A percentile compares a stretch with the other conserved stretches of the same genome.
phyloP scores from a whole-genome alignment of 1,140 invertebrate genomes.

The Drosophila mauritiana region DNA sequence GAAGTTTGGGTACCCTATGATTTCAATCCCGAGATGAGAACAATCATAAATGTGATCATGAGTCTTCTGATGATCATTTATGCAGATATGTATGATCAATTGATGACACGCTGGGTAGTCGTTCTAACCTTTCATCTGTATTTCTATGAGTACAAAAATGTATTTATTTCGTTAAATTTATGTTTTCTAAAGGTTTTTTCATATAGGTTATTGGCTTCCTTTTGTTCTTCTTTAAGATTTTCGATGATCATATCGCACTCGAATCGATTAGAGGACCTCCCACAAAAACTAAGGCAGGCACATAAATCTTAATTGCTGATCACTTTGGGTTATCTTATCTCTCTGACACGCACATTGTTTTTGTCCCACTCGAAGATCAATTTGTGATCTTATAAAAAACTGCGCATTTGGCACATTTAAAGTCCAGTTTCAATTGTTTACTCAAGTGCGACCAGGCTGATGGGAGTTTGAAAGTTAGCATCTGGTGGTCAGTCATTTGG shows the following conservation, averaged over 20 bases:
- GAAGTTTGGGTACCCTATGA: conserved; percentile 65
- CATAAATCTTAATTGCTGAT: conserved; percentile 75
- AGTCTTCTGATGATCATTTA: conserved; percentile 18
- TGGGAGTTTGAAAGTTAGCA: conserved; percentile 55
- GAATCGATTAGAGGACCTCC: conserved; percentile 51
- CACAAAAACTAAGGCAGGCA: conserved; percentile 38
- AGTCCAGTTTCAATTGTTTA: conserved; percentile 51
- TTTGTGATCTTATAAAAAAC: conserved; percentile 9
- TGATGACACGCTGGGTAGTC: too few relatives aligned
- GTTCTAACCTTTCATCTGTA: too few relatives aligned
- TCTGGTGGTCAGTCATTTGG: conserved; percentile 31
- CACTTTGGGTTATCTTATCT: conserved; percentile 6
- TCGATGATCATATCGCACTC: conserved; percentile 42
- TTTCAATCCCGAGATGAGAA: conserved; percentile 21
- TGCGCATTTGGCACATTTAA: conserved; percentile 35
- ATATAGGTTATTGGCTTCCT: conserved; percentile 3
- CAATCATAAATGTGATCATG: conserved; percentile 36
- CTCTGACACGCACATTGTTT: conserved; percentile 35
- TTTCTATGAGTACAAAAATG: too few relatives aligned
- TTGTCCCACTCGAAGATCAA: conserved; percentile 37
- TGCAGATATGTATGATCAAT: conserved; percentile 1
- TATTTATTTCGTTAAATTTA: too few relatives aligned
- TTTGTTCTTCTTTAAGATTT: conserved; percentile 23
- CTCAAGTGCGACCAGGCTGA: conserved; percentile 48
- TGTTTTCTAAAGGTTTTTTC: too few relatives aligned